Evolutionary conservation across 2,888 invertebrate genomes (phyloP), one percentile per base, ranked within the genome.

Genomic region (Ochropleura leucogaster): DNA sequence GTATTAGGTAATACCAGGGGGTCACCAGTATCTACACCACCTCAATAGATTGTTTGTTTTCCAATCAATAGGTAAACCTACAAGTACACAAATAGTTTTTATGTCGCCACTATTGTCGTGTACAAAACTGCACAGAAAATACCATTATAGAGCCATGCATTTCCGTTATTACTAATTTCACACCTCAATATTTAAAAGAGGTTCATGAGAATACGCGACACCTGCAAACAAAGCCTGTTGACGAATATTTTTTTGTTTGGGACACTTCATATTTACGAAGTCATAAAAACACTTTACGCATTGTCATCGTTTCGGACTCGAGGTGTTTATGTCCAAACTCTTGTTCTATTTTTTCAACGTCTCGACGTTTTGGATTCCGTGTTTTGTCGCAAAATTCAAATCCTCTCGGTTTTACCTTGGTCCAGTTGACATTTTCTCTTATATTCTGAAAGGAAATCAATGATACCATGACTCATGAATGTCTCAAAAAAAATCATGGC

Each of bases 281-380:
- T 79, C 90, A 91, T 93, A 96, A 95, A 95, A 95, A 91, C 94
- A 93, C 92, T 91, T 93, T 85, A 91, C 92, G 86, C 89, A 91
- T 92, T 94, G 93, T 93, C 91, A 91, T 90, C 85, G 83, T 83
- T 90, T 89, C 80, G 79, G 85, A 86, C 79, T 89, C 86, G 88
- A 91, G 90, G 91, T 94, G 92, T 94, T 91, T 91, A 89, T 89
- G 85, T 85, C 88, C 87, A 88, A 77, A 63, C 64, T 79, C 73
- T 68, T 80, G 74, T 66, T 71, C 87, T 84, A 84, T 82, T 88
- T 90, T 92, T 92, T 92, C 85, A 80, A 75, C 71, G 75, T 81
- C 79, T 79, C 63, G 70, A 62, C 66, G 74, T 81, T 89, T 86
- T 70, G 86, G 84, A 77, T 85, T 84, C 86, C 69, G 60, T 12